Conservation (phyloP, 1,140 invertebrate species). For the Drosophila burlai region DNA sequence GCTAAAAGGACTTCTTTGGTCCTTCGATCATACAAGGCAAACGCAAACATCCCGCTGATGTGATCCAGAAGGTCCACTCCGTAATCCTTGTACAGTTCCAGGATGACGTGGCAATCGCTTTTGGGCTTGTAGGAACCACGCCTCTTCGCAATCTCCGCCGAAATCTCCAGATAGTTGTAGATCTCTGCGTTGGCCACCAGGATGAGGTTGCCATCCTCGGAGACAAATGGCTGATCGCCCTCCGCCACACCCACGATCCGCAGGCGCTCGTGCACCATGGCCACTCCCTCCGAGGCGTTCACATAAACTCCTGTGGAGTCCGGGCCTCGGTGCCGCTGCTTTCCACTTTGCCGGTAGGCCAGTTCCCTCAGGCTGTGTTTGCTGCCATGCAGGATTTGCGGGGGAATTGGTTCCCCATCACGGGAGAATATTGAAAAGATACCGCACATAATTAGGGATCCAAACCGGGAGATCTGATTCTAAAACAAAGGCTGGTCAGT, state of each 20-base stretch:
- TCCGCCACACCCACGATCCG: slow-evolving; percentile 69
- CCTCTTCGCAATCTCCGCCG: slow-evolving; percentile 69
- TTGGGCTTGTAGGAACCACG: slow-evolving; percentile 88
- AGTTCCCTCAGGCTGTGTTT: slow-evolving; percentile 73
- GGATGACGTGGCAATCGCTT: slow-evolving; percentile 92
- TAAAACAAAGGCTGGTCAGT: background rate
- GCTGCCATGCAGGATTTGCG: slow-evolving; percentile 44
- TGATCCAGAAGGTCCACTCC: slow-evolving; percentile 88
- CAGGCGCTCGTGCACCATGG: slow-evolving; percentile 78
- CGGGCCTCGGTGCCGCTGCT: slow-evolving; percentile 83
- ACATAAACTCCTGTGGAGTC: slow-evolving; percentile 79
- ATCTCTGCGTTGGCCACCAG: slow-evolving; percentile 84
- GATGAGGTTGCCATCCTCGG: slow-evolving; percentile 64
- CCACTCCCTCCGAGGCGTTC: slow-evolving; percentile 71
- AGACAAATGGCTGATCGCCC: slow-evolving; percentile 79
- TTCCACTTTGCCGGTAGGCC: slow-evolving; percentile 77
- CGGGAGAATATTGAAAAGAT: slow-evolving; percentile 84
- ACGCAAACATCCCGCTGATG: slow-evolving; percentile 94
- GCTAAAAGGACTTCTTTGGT: slow-evolving; percentile 90
- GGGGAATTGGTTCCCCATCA: slow-evolving; percentile 51
- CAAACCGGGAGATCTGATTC: background rate
- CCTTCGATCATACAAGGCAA: slow-evolving; percentile 92
- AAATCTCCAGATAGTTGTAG: slow-evolving; percentile 79
- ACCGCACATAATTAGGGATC: slow-evolving; percentile 69
- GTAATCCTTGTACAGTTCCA: slow-evolving; percentile 89